Evolutionary conservation across 2,888 invertebrate species (phyloP).

Genomic region (Eristalinus aeneus): DNA sequence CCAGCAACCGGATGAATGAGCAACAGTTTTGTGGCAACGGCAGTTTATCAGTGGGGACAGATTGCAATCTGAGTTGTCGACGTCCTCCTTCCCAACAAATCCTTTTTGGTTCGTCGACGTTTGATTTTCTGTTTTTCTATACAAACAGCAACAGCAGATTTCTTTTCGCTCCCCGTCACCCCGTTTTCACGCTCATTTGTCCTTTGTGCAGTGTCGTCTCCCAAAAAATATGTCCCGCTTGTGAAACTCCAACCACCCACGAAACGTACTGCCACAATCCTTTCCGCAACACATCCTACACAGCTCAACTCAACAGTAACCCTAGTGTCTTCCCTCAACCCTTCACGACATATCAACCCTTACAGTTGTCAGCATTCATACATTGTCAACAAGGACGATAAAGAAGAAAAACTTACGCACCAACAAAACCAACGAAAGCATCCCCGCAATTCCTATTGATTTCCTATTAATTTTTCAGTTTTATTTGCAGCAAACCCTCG

Average conservation of each 20-base stretch:
- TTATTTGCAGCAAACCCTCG: constrained; percentile 32
- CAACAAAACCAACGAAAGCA: constrained; percentile 59
- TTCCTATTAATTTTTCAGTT: constrained; percentile 68
- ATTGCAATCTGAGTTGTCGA: constrained; percentile 72
- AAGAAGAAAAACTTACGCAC: constrained; percentile 50
- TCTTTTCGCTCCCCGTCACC: constrained; percentile 50
- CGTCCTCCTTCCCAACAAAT: constrained; percentile 61
- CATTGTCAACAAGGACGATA: constrained; percentile 35
- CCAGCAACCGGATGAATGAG: constrained; percentile 36
- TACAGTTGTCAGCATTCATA: constrained; percentile 65
- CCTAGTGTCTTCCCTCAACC: constrained; percentile 61
- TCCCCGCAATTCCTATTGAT: constrained; percentile 65
- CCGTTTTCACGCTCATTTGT: constrained; percentile 16
- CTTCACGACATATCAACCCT: constrained; percentile 58
- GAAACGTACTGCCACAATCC: neutral
- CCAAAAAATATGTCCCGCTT: neutral
- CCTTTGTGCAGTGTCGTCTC: constrained; percentile 20
- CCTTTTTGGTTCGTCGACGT: constrained; percentile 71
- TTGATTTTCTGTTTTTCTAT: constrained; percentile 67
- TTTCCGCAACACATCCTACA: constrained; percentile 15
- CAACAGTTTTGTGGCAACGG: constrained; percentile 58
- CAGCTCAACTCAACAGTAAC: constrained; percentile 53
- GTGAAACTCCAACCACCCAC: neutral
- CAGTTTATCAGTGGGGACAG: constrained; percentile 72
- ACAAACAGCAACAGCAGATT: constrained; percentile 50